These are phyloP conservation scores for Leistus spinibarbis DNA, from an alignment of 2,888 invertebrate genomes.

Conservation along the genomic window DNA sequence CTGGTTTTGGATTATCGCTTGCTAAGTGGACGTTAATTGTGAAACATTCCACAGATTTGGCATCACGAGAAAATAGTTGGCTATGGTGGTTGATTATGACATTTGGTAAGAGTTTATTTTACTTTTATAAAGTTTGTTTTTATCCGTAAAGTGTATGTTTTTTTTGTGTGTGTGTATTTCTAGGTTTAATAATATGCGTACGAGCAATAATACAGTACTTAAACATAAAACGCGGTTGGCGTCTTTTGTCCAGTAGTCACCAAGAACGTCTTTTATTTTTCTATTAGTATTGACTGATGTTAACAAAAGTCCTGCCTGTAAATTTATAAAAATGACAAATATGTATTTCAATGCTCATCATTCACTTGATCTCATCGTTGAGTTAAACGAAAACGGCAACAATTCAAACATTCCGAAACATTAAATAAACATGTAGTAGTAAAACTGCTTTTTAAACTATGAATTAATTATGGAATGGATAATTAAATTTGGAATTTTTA, in stretches of 20 bases:
- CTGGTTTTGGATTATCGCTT: slow-evolving; percentile 90
- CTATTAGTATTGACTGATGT: slow-evolving; percentile 61
- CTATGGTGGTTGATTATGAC: slow-evolving; percentile 93
- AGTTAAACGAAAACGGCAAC: not conserved
- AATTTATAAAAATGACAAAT: slow-evolving; percentile 22
- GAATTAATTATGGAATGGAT: not conserved
- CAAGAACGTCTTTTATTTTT: slow-evolving; percentile 88
- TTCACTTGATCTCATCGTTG: slow-evolving; percentile 25
- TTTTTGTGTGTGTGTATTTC: slow-evolving; percentile 47
- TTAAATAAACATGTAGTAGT: not conserved
- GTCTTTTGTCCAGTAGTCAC: slow-evolving; percentile 81
- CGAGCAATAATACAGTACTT: slow-evolving; percentile 87
- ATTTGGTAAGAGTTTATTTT: slow-evolving; percentile 67
- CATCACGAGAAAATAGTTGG: slow-evolving; percentile 88
- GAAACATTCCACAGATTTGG: slow-evolving; percentile 86
- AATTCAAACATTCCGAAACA: not conserved
- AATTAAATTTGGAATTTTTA: not conserved
- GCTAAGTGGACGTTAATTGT: slow-evolving; percentile 96
- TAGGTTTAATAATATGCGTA: slow-evolving; percentile 83
- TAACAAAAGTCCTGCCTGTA: slow-evolving; percentile 29
- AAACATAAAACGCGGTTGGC: slow-evolving; percentile 89
- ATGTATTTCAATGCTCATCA: slow-evolving; percentile 8
- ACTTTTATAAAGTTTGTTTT: not conserved
- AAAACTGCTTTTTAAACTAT: not conserved
- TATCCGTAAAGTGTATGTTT: not conserved